These are phyloP conservation scores for Baryphthengus martii DNA, from an alignment of 2,113 vertebrate species.

Conservation along the genomic window DNA sequence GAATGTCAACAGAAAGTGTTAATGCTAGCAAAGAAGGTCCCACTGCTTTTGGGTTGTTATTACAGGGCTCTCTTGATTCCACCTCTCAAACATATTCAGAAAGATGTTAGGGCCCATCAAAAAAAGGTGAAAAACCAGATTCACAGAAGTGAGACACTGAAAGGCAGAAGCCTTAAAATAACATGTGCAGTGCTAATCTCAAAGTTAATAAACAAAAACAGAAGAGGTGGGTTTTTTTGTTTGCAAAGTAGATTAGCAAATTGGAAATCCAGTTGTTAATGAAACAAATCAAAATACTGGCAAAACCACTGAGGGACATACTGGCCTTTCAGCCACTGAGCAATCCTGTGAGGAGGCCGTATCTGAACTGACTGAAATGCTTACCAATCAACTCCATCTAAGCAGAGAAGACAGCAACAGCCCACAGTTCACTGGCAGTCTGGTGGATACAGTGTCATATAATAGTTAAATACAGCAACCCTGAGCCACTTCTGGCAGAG, in stretches of 20 bases:
- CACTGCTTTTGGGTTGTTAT: background rate
- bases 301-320: background rate
- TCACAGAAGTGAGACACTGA: background rate
- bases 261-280: background rate
- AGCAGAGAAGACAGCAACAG: background rate
- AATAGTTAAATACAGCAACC: slow-evolving; percentile 61
- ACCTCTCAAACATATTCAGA: background rate
- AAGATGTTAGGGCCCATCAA: background rate
- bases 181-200: background rate
- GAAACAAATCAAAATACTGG: background rate
- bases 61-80: background rate
- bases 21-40: background rate
- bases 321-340: background rate
- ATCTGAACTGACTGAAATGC: slow-evolving; percentile 31
- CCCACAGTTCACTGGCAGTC: slow-evolving; percentile 15
- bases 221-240: background rate
- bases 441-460: slow-evolving; percentile 60
- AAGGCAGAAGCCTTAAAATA: background rate
- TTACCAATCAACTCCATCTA: background rate
- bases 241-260: background rate
- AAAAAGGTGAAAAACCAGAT: background rate
- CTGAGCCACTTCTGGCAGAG: slow-evolving; percentile 31
- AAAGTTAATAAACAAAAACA: background rate
- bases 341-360: background rate
- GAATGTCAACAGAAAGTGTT: background rate